A percentile compares a stretch with the other conserved stretches of the same genome.
phyloP scores from a whole-genome alignment of 92 coral and sea anemone genomes.

The Diadumene lineata region DNA sequence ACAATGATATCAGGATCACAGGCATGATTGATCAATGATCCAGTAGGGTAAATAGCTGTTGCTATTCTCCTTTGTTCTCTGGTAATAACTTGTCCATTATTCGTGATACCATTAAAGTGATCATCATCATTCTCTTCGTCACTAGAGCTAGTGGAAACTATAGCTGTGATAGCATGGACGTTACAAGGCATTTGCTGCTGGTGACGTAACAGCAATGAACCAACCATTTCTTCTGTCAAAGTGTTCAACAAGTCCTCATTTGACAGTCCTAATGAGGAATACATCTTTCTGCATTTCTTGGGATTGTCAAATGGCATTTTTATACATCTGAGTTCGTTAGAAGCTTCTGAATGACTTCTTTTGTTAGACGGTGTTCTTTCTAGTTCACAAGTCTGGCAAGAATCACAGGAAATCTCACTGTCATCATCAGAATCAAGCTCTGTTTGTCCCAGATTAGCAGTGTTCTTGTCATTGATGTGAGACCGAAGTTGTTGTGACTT shows the following conservation, averaged over 20 bases:
- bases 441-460: slow-evolving; percentile 13
- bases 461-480: slow-evolving; percentile 6
- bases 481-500: slow-evolving; percentile 19
- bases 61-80: slow-evolving; percentile 92
- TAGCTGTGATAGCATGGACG: slow-evolving; percentile 91
- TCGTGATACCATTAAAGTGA: slow-evolving; percentile 1
- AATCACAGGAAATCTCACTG: slow-evolving; percentile 24
- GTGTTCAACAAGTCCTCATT: slow-evolving; percentile 22
- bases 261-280: slow-evolving; percentile 46
- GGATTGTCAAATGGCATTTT: slow-evolving; percentile 14
- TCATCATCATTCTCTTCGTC: slow-evolving; percentile 46
- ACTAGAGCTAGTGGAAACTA: slow-evolving; percentile 57
- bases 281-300: slow-evolving; percentile 28
- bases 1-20: slow-evolving; percentile 99
- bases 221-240: slow-evolving; percentile 65
- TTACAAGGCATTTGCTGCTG: slow-evolving; percentile 96
- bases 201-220: slow-evolving; percentile 82
- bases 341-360: slow-evolving; percentile 14
- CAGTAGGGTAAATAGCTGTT: slow-evolving; percentile 91
- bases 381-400: slow-evolving; percentile 24
- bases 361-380: slow-evolving; percentile 26
- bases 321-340: slow-evolving; percentile 23
- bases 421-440: slow-evolving; percentile 47
- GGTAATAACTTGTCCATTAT: slow-evolving; percentile 59
- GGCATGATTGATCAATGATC: slow-evolving; percentile 92